Base-by-base conservation (phyloP, 1,140 invertebrate species). In the Drosophila mojavensis region DNA sequence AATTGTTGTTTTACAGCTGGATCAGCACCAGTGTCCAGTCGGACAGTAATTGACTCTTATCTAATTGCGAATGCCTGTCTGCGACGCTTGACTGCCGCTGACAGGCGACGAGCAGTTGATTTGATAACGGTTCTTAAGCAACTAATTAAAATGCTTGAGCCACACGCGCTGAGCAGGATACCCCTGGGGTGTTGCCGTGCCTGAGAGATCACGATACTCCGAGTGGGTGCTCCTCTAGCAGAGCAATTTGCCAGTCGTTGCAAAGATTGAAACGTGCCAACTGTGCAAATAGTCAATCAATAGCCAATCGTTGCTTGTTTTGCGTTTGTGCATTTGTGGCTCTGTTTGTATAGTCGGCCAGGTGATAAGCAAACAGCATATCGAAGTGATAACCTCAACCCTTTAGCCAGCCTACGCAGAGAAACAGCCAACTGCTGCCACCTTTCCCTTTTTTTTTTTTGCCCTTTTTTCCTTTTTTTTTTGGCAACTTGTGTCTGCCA, bases 321-420 rank as follows among this genome's bases (percentile, higher is more conserved):
- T 55, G 59, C 7, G 17, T 17, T 47, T 47, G 47, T 10, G 30
- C n/a, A 17, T 59, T 24, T 24, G 20, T 0, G n/a, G 3, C 17
- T 26, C 65, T 77, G 55, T 68, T 64, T 68, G 67, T 36, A 6
- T 59, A 50, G 45, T 58, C 55, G 53, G 28, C 72, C 81, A 83
- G 84, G 84, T 86, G 83, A 83, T 86, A 80, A 77, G 83, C 67
- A 86, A 86, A 86, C 83, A 85, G 39, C 63, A 45, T 50, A 54
- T 53, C 53, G 30, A 53, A 28, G 69, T 62, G 54, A 60, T 59
- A 65, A 47, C 39, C 39, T 58, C 55, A 67, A 73, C 64, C 70
- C 70, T 73, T 71, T 70, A 20, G 41, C 20, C 20, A 20, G 30
- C 20, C 20, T 28, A 24, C 36, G 33, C 36, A 36, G 28, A 17